These are phyloP conservation scores for Brachyistius frenatus DNA, from an alignment of 2,113 vertebrate species.

Conservation along the genomic window DNA sequence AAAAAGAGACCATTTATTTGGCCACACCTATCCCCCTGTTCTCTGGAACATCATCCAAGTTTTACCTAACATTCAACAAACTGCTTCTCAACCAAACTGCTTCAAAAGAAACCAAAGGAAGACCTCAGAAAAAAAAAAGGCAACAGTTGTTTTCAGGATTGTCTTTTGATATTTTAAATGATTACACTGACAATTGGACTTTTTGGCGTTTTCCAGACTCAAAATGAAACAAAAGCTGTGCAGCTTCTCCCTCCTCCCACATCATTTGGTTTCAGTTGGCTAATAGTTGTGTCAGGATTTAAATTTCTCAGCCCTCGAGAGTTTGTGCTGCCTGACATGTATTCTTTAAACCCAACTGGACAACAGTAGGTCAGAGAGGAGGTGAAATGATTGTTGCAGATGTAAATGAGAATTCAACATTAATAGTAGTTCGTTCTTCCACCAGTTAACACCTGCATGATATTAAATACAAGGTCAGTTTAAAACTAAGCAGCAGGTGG, in stretches of 20 bases:
- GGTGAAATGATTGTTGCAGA: neutral
- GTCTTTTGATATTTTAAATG: constrained; percentile 17
- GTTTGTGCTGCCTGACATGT: neutral
- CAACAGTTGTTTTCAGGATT: neutral
- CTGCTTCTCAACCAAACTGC: neutral
- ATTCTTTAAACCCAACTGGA: no score
- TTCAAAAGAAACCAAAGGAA: constrained; percentile 25
- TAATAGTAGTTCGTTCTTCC: no score
- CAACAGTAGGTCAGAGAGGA: no score
- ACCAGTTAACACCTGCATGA: no score
- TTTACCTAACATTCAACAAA: constrained; percentile 10
- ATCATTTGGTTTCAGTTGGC: constrained; percentile 10
- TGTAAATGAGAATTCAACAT: neutral
- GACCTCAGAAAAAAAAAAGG: constrained; percentile 3
- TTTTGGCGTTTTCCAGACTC: neutral
- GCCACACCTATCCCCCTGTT: neutral
- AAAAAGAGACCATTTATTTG: no score
- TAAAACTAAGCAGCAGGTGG: neutral
- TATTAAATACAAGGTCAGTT: neutral
- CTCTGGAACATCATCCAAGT: neutral
- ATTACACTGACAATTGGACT: neutral
- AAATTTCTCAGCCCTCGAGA: neutral
- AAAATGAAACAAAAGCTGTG: constrained; percentile 3
- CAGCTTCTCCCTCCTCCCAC: neutral
- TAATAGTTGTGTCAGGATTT: constrained; percentile 14